phyloP scores from a whole-genome alignment of 1,140 invertebrate species.

The Drosophila repletoides region DNA sequence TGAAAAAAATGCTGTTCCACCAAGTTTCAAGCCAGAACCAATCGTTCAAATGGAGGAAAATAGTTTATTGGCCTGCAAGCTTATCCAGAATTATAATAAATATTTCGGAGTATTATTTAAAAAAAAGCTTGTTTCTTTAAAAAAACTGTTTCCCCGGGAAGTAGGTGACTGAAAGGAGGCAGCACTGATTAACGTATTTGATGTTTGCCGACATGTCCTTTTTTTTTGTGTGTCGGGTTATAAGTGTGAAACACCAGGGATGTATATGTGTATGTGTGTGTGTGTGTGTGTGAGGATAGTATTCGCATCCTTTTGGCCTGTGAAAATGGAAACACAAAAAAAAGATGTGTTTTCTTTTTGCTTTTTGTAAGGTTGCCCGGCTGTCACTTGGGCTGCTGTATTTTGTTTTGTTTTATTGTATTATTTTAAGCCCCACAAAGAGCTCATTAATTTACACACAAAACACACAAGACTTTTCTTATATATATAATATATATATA shows the following conservation, averaged over 20 bases:
- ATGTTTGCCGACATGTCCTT: too few species aligned
- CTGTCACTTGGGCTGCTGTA: constrained; percentile 22
- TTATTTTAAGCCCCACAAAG: constrained; percentile 70
- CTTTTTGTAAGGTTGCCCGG: neutral
- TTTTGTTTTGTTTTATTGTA: constrained; percentile 51
- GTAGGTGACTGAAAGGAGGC: too few species aligned
- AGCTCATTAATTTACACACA: constrained; percentile 67
- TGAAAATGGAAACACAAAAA: constrained; percentile 24
- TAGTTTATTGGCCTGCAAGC: too few species aligned
- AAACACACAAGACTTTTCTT: constrained; percentile 9
- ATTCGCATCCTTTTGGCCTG: constrained; percentile 35
- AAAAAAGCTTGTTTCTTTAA: too few species aligned
- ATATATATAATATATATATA: neutral
- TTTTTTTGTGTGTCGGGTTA: constrained; percentile 31
- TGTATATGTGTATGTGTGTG: neutral
- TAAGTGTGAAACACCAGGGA: neutral
- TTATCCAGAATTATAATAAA: too few species aligned
- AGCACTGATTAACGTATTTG: too few species aligned
- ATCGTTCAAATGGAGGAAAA: too few species aligned
- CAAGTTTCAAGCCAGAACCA: too few species aligned
- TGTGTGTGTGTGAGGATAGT: neutral
- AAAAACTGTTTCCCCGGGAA: too few species aligned
- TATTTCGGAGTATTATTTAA: too few species aligned
- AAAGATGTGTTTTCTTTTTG: constrained; percentile 21
- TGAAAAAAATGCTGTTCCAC: too few species aligned